Evolutionary conservation across 2,113 vertebrate genomes (phyloP).

Genomic region (Nannobrachium achirus): DNA sequence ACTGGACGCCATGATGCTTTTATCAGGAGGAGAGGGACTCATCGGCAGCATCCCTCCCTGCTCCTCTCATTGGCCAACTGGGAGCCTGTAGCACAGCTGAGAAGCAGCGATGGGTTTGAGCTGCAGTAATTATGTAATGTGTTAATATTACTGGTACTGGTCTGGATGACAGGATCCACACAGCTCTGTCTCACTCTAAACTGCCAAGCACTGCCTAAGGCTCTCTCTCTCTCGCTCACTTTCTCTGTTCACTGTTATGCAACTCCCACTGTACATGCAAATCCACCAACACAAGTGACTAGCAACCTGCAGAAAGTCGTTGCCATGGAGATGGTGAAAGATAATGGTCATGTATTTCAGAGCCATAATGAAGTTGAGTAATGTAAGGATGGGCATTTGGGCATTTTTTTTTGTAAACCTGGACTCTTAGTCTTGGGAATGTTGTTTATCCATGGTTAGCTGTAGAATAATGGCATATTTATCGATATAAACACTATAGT

Average conservation of each 20-base stretch:
- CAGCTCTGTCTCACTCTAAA: slow-evolving; percentile 49
- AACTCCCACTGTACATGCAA: slow-evolving; percentile 75
- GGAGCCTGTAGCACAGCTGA: slow-evolving; percentile 47
- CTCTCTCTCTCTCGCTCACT: slow-evolving; percentile 12
- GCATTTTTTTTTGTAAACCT: no score
- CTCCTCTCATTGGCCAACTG: slow-evolving; percentile 35
- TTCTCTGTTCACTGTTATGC: slow-evolving; percentile 62
- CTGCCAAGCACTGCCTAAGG: slow-evolving; percentile 36
- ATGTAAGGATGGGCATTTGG: no score
- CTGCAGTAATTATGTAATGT: slow-evolving; percentile 53
- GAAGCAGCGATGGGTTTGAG: slow-evolving; percentile 21
- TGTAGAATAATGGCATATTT: no score
- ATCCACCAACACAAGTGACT: slow-evolving; percentile 69
- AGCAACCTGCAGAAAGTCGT: slow-evolving; percentile 59
- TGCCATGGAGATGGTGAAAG: slow-evolving; percentile 65
- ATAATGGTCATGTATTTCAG: slow-evolving; percentile 63
- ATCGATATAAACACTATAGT: no score
- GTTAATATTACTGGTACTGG: slow-evolving; percentile 42
- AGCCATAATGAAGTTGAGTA: slow-evolving; percentile 49
- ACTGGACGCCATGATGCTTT: slow-evolving; percentile 32
- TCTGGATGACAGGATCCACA: slow-evolving; percentile 47
- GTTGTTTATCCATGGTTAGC: no score
- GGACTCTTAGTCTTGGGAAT: no score
- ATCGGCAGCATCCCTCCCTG: slow-evolving; percentile 33
- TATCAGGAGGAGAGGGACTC: slow-evolving; percentile 27